phyloP scores from a whole-genome alignment of 1,140 invertebrate genomes.

The Drosophila tropicalis region DNA sequence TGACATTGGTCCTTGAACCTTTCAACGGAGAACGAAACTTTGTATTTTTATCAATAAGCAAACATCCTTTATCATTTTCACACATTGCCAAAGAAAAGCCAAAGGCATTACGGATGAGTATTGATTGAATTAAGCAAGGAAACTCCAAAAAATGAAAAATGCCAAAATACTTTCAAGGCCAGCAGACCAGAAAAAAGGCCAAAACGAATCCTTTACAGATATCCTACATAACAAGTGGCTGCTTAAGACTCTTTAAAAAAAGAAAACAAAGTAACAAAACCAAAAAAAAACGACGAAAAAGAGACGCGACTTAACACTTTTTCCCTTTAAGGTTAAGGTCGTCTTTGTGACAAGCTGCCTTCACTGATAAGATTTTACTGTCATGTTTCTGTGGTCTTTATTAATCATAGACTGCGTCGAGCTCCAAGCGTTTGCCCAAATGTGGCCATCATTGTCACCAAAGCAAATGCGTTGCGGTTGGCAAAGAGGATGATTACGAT shows the following conservation, averaged over 20 bases:
- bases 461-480: not conserved
- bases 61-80: conserved; percentile 66
- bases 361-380: conserved; percentile 48
- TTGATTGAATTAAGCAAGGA: conserved; percentile 58
- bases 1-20: conserved; percentile 65
- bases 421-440: conserved; percentile 32
- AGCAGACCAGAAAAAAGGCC: conserved; percentile 68
- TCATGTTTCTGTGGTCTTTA: conserved; percentile 48
- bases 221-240: conserved; percentile 13
- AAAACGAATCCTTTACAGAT: not conserved
- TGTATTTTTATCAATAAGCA: conserved; percentile 20
- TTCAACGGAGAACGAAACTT: conserved; percentile 16
- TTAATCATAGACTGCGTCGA: conserved; percentile 37
- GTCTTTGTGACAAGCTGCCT: conserved; percentile 19
- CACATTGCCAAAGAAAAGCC: conserved; percentile 43
- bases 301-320: not conserved
- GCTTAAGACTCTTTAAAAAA: conserved; percentile 15
- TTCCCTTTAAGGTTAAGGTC: conserved; percentile 4
- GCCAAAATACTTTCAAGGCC: conserved; percentile 67
- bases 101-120: conserved; percentile 45
- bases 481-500: not conserved
- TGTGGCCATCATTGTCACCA: conserved; percentile 47
- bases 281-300: conserved; percentile 6
- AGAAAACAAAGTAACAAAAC: conserved; percentile 47
- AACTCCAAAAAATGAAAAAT: conserved; percentile 8